Evolutionary conservation across 1,140 invertebrate genomes (phyloP), one percentile per base, ranked within the genome.

Genomic region (Aporrectodea caliginosa): DNA sequence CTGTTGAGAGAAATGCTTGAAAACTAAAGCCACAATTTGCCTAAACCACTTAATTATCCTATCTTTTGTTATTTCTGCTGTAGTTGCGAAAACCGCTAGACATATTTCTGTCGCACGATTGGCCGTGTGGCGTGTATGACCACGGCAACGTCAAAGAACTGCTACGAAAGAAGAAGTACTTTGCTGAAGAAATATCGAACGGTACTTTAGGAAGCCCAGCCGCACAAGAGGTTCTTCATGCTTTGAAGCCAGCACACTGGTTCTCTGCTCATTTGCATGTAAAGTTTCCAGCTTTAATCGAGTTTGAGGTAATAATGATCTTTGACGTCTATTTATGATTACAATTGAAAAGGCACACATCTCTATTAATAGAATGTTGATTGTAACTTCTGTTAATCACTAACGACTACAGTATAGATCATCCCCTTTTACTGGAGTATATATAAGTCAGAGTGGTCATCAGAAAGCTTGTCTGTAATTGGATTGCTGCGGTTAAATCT

Each of bases 241-340:
- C 90, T 58, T 85, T 99, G 69, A 91, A 94, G 86, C 98, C 98
- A 27, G 88, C 89, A 0, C 96, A 95, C 88, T 99, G 97, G 97
- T 99, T 99, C 90, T 90, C 97, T 73, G 98, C 96, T 71, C 98
- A 99, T 91, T 90, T 99, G 71, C 98, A 99, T 89, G 95, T 94
- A 82, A 95, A 97, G 90, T 99, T 97, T 90, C 91, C 93, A 68
- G 97, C 97, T 2, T 75, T 95, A 2, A 91, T 98, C 14, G 90
- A 91, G 33, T 94, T 96, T 88, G 84, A 89, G 79, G 86, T 86
- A 84, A 81, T n/a, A n/a, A n/a, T 34, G 77, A 22, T n/a, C 31
- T 22, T 12, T 34, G 14, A 69, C 1, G 58, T 71, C 0, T 80
- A 22, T 35, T 1, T 35, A n/a, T 22, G 14, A 68, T 73, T 35